These are phyloP conservation scores for Zootermopsis nevadensis DNA, from an alignment of 2,888 invertebrate genomes.

Conservation along the genomic window DNA sequence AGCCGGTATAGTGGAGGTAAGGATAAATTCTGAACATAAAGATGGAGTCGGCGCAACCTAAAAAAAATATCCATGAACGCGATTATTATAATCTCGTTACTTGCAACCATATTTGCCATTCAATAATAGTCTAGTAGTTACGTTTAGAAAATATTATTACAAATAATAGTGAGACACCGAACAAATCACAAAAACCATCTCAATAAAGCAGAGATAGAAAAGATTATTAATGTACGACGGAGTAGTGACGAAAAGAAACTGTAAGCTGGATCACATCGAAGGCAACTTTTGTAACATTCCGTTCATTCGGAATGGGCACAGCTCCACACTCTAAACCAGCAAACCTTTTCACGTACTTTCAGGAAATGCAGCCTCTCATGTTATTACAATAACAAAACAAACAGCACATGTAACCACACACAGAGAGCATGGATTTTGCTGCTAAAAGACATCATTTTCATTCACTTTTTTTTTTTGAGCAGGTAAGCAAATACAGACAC, in stretches of 20 bases:
- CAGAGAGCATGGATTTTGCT: not conserved
- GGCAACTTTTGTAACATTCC: not conserved
- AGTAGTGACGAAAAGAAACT: not conserved
- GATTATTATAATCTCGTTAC: too few species aligned
- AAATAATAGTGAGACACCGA: not conserved
- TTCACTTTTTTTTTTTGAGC: not conserved
- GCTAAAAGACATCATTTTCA: not conserved
- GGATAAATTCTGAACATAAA: too few species aligned
- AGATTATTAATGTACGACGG: not conserved
- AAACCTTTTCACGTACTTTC: not conserved
- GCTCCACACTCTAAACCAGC: not conserved
- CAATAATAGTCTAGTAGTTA: too few species aligned
- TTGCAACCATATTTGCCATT: too few species aligned
- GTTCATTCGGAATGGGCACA: not conserved
- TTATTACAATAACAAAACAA: not conserved
- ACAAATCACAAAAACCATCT: not conserved
- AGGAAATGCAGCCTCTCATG: not conserved
- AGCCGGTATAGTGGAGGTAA: too few species aligned
- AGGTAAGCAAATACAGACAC: not conserved
- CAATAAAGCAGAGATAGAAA: not conserved
- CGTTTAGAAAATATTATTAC: too few species aligned
- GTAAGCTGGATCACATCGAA: not conserved
- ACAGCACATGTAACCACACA: not conserved
- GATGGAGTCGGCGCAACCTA: too few species aligned
- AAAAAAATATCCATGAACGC: too few species aligned